Conservation (phyloP, 2,888 invertebrate species). For the Lochmaea capreae region DNA sequence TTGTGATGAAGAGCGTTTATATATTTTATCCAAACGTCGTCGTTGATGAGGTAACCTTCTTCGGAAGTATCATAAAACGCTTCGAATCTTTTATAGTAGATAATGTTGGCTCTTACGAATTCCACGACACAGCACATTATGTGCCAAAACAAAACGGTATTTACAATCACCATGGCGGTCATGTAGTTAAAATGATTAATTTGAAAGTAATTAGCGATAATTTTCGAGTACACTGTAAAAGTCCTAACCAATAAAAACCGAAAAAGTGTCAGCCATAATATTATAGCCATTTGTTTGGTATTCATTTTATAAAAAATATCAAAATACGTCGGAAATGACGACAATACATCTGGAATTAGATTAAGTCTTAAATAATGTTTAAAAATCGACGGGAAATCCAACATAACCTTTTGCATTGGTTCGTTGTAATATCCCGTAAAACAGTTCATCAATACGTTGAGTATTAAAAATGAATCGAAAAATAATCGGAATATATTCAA, state of each 20-base stretch:
- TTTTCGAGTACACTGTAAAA: constrained; percentile 47
- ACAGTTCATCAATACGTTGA: constrained; percentile 50
- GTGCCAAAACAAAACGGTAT: constrained; percentile 54
- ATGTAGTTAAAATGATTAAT: constrained; percentile 54
- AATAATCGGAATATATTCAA: constrained; percentile 37
- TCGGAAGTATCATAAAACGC: constrained; percentile 18
- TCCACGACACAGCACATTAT: constrained; percentile 49
- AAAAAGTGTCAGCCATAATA: constrained; percentile 40
- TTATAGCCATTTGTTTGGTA: constrained; percentile 12
- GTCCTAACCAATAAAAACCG: constrained; percentile 44
- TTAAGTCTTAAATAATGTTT: constrained; percentile 46
- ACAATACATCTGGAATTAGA: constrained; percentile 43
- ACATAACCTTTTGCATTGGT: constrained; percentile 55
- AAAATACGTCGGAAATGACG: constrained; percentile 40
- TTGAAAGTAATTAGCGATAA: constrained; percentile 49
- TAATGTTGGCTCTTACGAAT: constrained; percentile 44
- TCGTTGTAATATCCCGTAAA: constrained; percentile 57
- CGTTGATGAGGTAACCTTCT: constrained; percentile 6
- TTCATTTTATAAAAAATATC: constrained; percentile 35
- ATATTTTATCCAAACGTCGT: constrained; percentile 40
- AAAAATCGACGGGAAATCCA: constrained; percentile 50
- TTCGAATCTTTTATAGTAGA: constrained; percentile 22
- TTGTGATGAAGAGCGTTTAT: constrained; percentile 51
- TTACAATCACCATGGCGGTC: constrained; percentile 50
- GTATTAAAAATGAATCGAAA: constrained; percentile 43